A percentile compares a stretch with the other conserved stretches of the same genome.
Evolutionary conservation across 2,113 vertebrate species (phyloP).

Genomic region (Pao palembangensis): DNA sequence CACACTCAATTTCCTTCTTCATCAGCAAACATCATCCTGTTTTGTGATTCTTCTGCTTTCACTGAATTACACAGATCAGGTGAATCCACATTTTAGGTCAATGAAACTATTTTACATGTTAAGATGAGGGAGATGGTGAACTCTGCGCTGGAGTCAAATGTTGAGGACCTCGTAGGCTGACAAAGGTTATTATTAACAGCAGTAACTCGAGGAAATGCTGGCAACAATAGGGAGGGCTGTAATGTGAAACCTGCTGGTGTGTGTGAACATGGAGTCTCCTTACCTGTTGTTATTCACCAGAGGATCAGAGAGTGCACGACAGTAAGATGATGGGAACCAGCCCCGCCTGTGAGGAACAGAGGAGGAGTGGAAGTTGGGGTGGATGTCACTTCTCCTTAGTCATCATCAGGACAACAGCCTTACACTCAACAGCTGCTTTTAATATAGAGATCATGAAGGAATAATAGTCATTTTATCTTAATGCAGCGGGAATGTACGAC

Average conservation of each 20-base stretch:
- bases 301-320: conserved; percentile 77
- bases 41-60: conserved; percentile 29
- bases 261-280: conserved; percentile 55
- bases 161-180: conserved; percentile 32
- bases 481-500: neutral
- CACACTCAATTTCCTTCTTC: conserved; percentile 12
- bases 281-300: conserved; percentile 81
- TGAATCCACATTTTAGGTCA: conserved; percentile 13
- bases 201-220: conserved; percentile 52
- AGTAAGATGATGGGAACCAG: conserved; percentile 95
- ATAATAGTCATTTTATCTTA: no score
- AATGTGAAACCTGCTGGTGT: conserved; percentile 51
- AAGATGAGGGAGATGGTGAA: no score
- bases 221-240: conserved; percentile 54
- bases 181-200: conserved; percentile 42
- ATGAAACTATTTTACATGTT: neutral
- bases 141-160: conserved; percentile 41
- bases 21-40: conserved; percentile 42
- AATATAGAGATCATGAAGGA: no score
- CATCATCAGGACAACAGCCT: neutral
- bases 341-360: conserved; percentile 79
- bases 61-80: neutral
- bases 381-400: neutral
- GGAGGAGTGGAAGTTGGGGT: conserved; percentile 3
- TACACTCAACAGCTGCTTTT: no score